These are phyloP conservation scores for Bungarus multicinctus DNA, from an alignment of 2,113 vertebrate species.

Conservation along the genomic window DNA sequence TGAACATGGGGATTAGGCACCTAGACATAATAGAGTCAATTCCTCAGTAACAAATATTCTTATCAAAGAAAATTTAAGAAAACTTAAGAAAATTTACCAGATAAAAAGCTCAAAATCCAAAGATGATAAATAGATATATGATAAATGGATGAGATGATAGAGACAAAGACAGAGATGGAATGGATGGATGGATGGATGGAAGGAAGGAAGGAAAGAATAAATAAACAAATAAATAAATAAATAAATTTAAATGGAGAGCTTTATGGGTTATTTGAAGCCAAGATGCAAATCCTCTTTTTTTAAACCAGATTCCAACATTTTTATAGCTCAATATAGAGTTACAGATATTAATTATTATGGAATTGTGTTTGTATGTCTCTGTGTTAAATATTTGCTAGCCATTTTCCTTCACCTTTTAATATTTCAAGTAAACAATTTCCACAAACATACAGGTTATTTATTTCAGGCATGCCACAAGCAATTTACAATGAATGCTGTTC, in stretches of 20 bases:
- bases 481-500: neutral
- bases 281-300: neutral
- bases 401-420: neutral
- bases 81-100: no score
- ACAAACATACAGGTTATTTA: neutral
- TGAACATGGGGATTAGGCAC: fast-evolving
- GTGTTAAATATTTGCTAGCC: neutral
- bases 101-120: neutral
- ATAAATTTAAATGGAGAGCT: neutral
- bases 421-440: neutral
- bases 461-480: neutral
- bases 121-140: neutral
- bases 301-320: neutral
- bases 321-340: neutral
- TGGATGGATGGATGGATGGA: no score
- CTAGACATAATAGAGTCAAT: neutral
- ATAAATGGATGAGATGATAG: neutral
- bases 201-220: no score
- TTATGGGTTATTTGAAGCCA: neutral
- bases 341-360: neutral
- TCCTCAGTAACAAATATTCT: neutral
- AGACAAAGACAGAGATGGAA: neutral
- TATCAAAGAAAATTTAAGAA: fast-evolving
- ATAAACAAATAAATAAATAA: no score
- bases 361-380: neutral